Base-by-base conservation (phyloP, 37 sponge, comb jelly and placozoan genomes). In the Chondrilla cf. caribensis region DNA sequence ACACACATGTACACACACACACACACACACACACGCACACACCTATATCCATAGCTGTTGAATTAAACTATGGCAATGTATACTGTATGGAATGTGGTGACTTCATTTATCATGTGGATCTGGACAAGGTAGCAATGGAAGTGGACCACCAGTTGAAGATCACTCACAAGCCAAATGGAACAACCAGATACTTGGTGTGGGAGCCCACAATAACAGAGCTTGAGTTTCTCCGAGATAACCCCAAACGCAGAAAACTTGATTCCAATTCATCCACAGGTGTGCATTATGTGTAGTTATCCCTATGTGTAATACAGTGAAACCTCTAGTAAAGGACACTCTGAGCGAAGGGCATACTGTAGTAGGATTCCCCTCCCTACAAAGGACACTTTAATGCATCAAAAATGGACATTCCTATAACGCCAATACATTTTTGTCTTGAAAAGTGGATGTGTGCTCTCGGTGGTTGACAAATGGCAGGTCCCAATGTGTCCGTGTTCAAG, bases 11-110 rank as follows among this genome's bases (percentile, higher is more conserved):
- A 47, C 68, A 26, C 35, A 8, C 68, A 33, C 29, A 33, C 32
- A 25, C 26, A 25, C 68, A 67, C 68, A 28, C 35, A 67, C 68
- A 67, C 68, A 67, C 35, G 29, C 68, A 33, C 68, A 60, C 35
- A 67, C 68, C n/a, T 33, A 67, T 7, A 19, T 62, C 22, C 15
- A 47, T 47, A 91, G 97, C 90, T 60, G 86, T 94, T 57, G 97
- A 96, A 26, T 58, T 93, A 60, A 89, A 51, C 22, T 89, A 89
- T 78, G 97, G 97, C 8, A 88, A 79, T 43, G 73, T 94, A 19
- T 96, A 87, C 77, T 96, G 97, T 73, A 77, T 81, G 64, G 82
- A 86, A 55, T 96, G 97, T 60, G 35, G 38, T 5, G 90, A 93
- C 66, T 93, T 88, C 44, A 79, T 94, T 1, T 96, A 96, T 40